Evolutionary conservation across 2,113 vertebrate genomes (phyloP).

Genomic region (Microcebus griseorufus): DNA sequence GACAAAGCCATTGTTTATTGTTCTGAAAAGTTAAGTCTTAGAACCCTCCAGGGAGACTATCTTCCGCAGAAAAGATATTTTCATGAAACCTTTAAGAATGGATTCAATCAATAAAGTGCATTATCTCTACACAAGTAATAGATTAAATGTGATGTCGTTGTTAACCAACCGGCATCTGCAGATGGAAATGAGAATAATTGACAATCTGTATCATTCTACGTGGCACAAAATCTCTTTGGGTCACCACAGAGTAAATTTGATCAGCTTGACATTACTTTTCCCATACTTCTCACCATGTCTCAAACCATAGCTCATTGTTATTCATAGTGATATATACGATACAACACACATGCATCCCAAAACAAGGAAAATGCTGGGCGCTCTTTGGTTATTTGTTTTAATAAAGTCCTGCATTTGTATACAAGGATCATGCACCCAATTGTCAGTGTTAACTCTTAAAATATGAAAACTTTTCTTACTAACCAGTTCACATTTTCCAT

Average conservation of each 20-base stretch:
- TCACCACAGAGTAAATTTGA: not conserved
- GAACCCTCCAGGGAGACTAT: not conserved
- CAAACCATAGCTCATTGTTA: not conserved
- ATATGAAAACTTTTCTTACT: not conserved
- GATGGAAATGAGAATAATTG: slow-evolving; percentile 14
- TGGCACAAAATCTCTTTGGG: not conserved
- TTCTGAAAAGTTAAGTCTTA: not conserved
- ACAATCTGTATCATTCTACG: not conserved
- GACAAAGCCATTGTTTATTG: not conserved
- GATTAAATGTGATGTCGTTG: not conserved
- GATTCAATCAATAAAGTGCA: not conserved
- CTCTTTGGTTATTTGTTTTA: not conserved
- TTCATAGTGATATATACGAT: not conserved
- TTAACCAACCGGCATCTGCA: not conserved
- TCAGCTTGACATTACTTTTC: not conserved
- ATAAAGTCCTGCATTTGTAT: not conserved
- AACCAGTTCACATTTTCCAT: not conserved
- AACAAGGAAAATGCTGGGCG: not conserved
- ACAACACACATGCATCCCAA: not conserved
- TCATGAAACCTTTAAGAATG: not conserved
- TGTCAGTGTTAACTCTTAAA: not conserved
- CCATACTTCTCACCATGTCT: not conserved
- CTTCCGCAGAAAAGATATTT: slow-evolving; percentile 27
- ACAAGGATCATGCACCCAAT: not conserved
- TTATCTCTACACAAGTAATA: slow-evolving; percentile 1